Evolutionary conservation across 1,140 invertebrate genomes (phyloP).

Genomic region (Papilio helenus): DNA sequence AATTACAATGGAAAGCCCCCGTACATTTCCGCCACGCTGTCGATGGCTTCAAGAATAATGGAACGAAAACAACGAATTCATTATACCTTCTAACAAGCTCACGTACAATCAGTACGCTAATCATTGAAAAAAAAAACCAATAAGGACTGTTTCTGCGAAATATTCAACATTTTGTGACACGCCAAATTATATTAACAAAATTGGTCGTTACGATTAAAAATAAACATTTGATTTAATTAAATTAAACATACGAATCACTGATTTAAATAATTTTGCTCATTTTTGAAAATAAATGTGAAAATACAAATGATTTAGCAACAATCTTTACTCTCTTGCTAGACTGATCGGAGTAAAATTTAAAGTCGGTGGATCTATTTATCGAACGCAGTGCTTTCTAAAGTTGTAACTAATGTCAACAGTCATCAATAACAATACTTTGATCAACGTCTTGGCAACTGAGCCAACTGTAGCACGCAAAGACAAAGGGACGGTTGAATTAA

Average conservation of each 20-base stretch:
- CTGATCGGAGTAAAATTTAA: neutral
- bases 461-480: constrained; percentile 41
- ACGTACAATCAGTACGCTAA: constrained; percentile 15
- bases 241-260: no score
- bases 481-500: constrained; percentile 33
- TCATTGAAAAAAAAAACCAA: neutral
- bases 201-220: no score
- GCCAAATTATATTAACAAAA: neutral
- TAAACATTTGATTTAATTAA: neutral
- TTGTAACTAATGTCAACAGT: constrained; percentile 43
- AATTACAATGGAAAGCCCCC: constrained; percentile 30
- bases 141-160: neutral
- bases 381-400: constrained; percentile 40
- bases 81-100: constrained; percentile 7
- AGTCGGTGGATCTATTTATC: constrained; percentile 29
- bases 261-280: no score
- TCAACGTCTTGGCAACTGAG: constrained; percentile 54
- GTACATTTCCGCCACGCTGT: neutral
- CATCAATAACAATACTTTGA: constrained; percentile 52
- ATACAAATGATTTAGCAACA: no score
- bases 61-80: constrained; percentile 27
- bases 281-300: no score
- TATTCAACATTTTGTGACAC: neutral
- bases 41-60: constrained; percentile 35
- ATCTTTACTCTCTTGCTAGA: no score